A percentile compares a stretch with the other conserved stretches of the same genome.
Conservation (phyloP, 2,797 vertebrate species). For the Macropus fuliginosus region DNA sequence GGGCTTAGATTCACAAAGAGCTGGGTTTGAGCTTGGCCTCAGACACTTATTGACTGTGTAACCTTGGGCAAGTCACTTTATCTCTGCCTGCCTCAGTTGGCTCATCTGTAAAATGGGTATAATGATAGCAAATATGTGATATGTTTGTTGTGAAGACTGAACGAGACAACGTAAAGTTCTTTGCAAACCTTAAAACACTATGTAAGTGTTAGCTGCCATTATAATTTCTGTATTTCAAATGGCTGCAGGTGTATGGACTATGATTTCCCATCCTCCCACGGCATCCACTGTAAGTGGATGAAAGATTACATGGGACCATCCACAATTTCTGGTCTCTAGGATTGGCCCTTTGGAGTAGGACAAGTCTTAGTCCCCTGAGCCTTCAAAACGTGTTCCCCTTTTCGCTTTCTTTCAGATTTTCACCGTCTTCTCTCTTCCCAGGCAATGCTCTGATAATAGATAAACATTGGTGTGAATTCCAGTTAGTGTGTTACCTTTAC, state of each 20-base stretch:
- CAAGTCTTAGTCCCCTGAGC: not conserved
- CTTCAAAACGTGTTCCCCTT: not conserved
- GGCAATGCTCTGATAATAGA: not conserved
- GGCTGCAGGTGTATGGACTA: not conserved
- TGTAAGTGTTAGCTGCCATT: not conserved
- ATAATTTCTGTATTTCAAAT: not conserved
- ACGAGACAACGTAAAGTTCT: not conserved
- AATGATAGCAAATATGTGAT: not conserved
- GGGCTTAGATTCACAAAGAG: not conserved
- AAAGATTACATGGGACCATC: not conserved
- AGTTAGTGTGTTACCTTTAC: not conserved
- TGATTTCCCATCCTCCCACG: not conserved
- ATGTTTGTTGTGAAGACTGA: not conserved
- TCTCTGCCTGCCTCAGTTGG: not conserved
- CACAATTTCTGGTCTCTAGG: not conserved
- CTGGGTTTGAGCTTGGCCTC: not conserved
- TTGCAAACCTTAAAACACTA: not conserved
- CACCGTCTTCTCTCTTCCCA: not conserved
- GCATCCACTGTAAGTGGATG: not conserved
- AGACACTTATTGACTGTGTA: not conserved
- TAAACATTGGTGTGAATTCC: not conserved
- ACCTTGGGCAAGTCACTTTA: not conserved
- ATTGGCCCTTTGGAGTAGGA: not conserved
- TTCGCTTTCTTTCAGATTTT: not conserved
- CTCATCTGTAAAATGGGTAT: not conserved